Percentiles rank a stretch among this genome's conserved stretches.
Evolutionary conservation across 2,113 vertebrate genomes (phyloP).

Genomic region (Phodopus roborovskii): DNA sequence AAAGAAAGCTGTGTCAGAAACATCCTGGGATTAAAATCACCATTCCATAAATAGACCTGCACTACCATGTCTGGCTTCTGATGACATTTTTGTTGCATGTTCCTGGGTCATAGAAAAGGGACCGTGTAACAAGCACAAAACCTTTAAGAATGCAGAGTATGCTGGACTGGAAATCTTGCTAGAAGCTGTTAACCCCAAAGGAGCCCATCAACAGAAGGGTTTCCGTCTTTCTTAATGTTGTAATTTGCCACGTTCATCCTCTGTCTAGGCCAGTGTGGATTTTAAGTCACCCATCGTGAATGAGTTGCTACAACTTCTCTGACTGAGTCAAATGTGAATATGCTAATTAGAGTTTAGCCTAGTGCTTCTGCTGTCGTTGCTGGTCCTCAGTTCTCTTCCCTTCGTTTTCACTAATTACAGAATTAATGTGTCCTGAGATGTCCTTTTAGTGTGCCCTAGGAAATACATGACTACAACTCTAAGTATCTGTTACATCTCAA

Average conservation of each 20-base stretch:
- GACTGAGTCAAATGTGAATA: not conserved
- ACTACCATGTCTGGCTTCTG: not conserved
- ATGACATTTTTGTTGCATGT: not conserved
- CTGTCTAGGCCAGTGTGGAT: not conserved
- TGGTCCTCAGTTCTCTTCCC: not conserved
- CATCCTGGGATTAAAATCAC: conserved; percentile 58
- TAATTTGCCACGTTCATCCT: not conserved
- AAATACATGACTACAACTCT: conserved; percentile 29
- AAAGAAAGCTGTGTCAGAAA: conserved; percentile 65
- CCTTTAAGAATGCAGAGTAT: not conserved
- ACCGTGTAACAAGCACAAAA: not conserved
- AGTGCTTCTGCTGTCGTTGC: not conserved
- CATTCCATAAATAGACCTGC: conserved; percentile 56
- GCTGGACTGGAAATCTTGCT: not conserved
- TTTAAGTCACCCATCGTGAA: not conserved
- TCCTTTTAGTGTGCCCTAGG: not conserved
- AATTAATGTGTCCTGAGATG: not conserved
- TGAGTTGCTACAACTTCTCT: not conserved
- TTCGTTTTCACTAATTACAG: not conserved
- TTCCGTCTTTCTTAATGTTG: not conserved
- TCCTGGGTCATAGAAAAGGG: not conserved
- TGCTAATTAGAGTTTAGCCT: not conserved
- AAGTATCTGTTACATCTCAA: conserved; percentile 23
- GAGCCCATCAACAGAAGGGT: not conserved
- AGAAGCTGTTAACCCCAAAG: not conserved